Percentiles rank a stretch among this genome's conserved stretches.
phyloP scores from a whole-genome alignment of 2,888 invertebrate species.

The Hyposoter dolosus region DNA sequence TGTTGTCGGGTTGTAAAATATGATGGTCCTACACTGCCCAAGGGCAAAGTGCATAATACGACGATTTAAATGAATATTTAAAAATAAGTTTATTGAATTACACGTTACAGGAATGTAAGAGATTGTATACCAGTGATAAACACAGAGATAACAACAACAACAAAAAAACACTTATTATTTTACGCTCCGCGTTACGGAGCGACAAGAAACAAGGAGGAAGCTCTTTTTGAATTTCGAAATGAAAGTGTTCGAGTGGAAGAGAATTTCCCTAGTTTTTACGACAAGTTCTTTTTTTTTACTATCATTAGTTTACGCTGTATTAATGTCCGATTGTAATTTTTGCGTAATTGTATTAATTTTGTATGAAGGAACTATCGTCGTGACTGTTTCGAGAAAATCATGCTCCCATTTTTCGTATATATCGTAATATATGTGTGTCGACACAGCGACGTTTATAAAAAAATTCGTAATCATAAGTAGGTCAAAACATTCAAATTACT shows the following conservation, averaged over 20 bases:
- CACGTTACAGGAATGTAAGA: slow-evolving; percentile 68
- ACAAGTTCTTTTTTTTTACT: slow-evolving; percentile 76
- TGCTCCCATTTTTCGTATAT: slow-evolving; percentile 78
- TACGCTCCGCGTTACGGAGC: background rate
- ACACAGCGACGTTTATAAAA: slow-evolving; percentile 72
- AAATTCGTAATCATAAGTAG: slow-evolving; percentile 75
- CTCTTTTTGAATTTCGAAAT: slow-evolving; percentile 30
- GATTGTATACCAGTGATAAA: slow-evolving; percentile 79
- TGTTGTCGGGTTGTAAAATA: slow-evolving; percentile 71
- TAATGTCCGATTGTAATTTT: slow-evolving; percentile 75
- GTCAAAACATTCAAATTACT: slow-evolving; percentile 72
- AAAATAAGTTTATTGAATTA: slow-evolving; percentile 73
- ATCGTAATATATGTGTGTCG: slow-evolving; percentile 69
- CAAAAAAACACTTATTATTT: slow-evolving; percentile 25
- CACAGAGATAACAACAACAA: slow-evolving; percentile 55
- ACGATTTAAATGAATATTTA: slow-evolving; percentile 74
- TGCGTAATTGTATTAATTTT: slow-evolving; percentile 78
- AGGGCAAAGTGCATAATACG: slow-evolving; percentile 82
- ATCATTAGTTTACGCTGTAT: slow-evolving; percentile 54
- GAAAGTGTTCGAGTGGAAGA: slow-evolving; percentile 57
- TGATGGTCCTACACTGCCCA: slow-evolving; percentile 80
- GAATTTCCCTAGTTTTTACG: slow-evolving; percentile 79
- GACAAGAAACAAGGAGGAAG: slow-evolving; percentile 26
- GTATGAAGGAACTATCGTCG: slow-evolving; percentile 64
- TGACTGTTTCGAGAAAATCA: slow-evolving; percentile 69